A percentile compares a stretch with the other conserved stretches of the same genome.
phyloP scores from a whole-genome alignment of 2,797 vertebrate species.

The Morelia viridis region DNA sequence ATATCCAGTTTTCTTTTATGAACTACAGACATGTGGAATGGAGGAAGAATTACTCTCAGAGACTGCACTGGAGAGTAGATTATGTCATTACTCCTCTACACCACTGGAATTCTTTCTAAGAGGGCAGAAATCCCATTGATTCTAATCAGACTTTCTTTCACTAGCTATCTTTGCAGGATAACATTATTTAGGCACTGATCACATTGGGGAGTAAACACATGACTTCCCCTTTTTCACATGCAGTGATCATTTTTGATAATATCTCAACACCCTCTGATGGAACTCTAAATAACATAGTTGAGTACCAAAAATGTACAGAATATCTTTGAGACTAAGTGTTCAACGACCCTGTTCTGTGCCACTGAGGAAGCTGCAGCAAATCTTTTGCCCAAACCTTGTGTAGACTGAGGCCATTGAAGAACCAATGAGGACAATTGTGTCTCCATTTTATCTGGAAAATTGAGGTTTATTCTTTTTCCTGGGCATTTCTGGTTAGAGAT shows the following conservation, averaged over 20 bases:
- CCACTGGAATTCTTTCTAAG: not conserved
- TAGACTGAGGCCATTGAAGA: too few species aligned
- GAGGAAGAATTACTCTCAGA: not conserved
- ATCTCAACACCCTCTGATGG: not conserved
- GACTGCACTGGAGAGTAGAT: not conserved
- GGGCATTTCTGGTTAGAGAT: not conserved
- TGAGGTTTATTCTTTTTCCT: not conserved
- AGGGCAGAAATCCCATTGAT: not conserved
- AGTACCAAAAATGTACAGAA: not conserved
- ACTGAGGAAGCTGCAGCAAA: not conserved
- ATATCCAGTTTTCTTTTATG: not conserved
- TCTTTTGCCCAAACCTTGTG: not conserved
- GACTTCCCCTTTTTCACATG: not conserved
- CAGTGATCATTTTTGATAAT: not conserved
- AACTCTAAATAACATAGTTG: not conserved
- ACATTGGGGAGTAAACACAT: not conserved
- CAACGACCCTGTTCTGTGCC: not conserved
- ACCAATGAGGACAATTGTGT: not conserved
- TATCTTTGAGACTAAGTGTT: not conserved
- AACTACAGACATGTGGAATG: not conserved
- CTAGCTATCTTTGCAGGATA: not conserved
- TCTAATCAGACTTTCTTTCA: not conserved
- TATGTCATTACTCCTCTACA: not conserved
- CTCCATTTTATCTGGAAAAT: not conserved
- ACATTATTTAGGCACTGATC: not conserved